A percentile compares a stretch with the other conserved stretches of the same genome.
These are phyloP conservation scores for Cheirogaleus major DNA, from an alignment of 2,797 vertebrate species.

Conservation along the genomic window DNA sequence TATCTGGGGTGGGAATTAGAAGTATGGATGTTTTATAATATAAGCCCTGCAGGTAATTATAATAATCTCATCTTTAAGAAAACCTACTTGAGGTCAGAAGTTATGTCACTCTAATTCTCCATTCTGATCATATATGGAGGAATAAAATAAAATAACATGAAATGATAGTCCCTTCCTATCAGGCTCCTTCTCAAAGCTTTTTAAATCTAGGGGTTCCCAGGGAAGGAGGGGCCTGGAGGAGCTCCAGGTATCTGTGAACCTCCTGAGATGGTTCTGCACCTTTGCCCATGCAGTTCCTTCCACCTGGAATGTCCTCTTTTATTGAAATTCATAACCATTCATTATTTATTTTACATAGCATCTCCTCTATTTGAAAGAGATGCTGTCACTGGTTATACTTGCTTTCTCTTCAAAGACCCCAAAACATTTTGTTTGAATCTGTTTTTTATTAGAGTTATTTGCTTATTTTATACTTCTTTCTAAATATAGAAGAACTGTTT, in stretches of 20 bases:
- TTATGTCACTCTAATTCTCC: background rate
- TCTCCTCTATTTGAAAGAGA: background rate
- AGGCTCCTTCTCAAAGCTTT: background rate
- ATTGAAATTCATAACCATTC: background rate
- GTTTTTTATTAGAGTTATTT: background rate
- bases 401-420: slow-evolving; percentile 1
- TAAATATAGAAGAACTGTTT: background rate
- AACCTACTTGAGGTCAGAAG: background rate
- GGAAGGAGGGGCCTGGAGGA: background rate
- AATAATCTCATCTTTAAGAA: slow-evolving; percentile 35
- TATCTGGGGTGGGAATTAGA: background rate
- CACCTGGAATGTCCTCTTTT: background rate
- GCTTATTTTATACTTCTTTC: background rate
- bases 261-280: background rate
- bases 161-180: background rate
- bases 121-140: background rate
- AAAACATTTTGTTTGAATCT: background rate
- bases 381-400: background rate
- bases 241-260: background rate
- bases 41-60: background rate
- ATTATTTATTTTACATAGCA: background rate
- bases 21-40: background rate
- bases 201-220: background rate
- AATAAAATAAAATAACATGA: slow-evolving; percentile 25
- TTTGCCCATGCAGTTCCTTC: background rate